A percentile compares a stretch with the other conserved stretches of the same genome.
These are phyloP conservation scores for Grammomys surdaster DNA, from an alignment of 2,113 vertebrate species.

Conservation along the genomic window DNA sequence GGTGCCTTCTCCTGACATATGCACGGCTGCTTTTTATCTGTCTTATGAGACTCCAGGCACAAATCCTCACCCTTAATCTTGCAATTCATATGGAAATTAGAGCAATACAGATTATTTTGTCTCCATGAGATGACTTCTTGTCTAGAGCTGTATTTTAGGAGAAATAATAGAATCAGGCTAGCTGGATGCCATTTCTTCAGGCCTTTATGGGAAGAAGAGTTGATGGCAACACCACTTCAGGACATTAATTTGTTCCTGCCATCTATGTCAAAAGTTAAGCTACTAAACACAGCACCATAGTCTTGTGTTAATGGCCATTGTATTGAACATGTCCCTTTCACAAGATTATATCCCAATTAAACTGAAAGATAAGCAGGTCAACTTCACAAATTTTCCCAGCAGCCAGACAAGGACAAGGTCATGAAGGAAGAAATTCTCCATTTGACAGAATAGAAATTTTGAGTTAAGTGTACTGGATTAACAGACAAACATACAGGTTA, in stretches of 20 bases:
- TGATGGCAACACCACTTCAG: constrained; percentile 52
- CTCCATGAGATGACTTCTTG: constrained; percentile 55
- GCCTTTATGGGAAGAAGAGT: constrained; percentile 53
- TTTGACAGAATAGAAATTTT: background rate
- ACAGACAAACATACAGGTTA: background rate
- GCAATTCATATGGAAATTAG: constrained; percentile 69
- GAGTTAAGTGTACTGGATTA: background rate
- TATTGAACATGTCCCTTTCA: constrained; percentile 8
- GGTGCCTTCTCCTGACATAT: constrained; percentile 26
- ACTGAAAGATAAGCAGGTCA: constrained; percentile 19
- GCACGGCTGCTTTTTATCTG: constrained; percentile 56
- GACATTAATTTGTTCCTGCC: constrained; percentile 53
- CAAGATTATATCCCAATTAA: constrained; percentile 27
- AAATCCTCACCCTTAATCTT: constrained; percentile 65
- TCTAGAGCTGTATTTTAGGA: constrained; percentile 63
- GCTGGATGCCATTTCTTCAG: constrained; percentile 45
- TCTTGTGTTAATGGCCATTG: background rate
- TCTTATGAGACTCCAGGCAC: constrained; percentile 45
- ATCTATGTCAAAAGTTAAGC: background rate
- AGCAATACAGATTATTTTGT: constrained; percentile 45
- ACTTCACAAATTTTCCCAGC: background rate
- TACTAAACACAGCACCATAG: background rate
- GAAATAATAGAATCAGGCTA: constrained; percentile 68
- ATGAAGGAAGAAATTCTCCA: background rate
- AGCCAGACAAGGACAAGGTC: background rate